Evolutionary conservation across 1,140 invertebrate species (phyloP).

Genomic region (Bombus breviceps): DNA sequence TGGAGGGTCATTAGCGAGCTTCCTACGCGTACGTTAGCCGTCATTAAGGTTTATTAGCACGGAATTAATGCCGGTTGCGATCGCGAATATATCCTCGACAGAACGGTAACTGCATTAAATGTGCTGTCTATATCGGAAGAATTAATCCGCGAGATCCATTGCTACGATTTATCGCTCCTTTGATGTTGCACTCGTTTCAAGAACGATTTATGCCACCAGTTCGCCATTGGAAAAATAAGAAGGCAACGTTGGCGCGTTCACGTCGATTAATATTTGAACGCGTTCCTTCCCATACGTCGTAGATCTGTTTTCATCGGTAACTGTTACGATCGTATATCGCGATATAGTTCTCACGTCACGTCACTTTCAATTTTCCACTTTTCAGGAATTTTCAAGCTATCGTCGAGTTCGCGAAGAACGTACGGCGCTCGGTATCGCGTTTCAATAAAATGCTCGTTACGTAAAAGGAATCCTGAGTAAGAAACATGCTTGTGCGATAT

Average conservation of each 20-base stretch:
- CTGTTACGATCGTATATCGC: neutral
- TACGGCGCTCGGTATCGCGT: neutral
- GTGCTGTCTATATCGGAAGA: constrained; percentile 21
- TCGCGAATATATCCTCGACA: constrained; percentile 33
- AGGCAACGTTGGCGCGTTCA: neutral
- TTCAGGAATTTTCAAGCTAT: constrained; percentile 33
- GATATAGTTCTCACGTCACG: neutral
- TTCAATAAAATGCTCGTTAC: constrained; percentile 27
- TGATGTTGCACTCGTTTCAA: constrained; percentile 33
- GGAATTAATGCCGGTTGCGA: constrained; percentile 48
- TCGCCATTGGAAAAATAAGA: neutral
- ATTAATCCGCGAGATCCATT: constrained; percentile 50
- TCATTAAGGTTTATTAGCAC: constrained; percentile 55
- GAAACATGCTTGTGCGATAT: constrained; percentile 4
- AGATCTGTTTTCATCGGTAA: neutral
- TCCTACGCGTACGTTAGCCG: constrained; percentile 42
- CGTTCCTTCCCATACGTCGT: neutral
- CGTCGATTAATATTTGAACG: constrained; percentile 18
- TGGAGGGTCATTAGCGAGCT: constrained; percentile 35
- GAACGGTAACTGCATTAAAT: constrained; percentile 43
- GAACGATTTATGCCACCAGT: neutral
- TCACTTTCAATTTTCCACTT: constrained; percentile 21
- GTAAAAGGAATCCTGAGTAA: constrained; percentile 39
- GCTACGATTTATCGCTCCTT: constrained; percentile 38
- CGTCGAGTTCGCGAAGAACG: neutral